Base-by-base conservation (phyloP, 2,113 vertebrate genomes). In the Gila orcuttii region DNA sequence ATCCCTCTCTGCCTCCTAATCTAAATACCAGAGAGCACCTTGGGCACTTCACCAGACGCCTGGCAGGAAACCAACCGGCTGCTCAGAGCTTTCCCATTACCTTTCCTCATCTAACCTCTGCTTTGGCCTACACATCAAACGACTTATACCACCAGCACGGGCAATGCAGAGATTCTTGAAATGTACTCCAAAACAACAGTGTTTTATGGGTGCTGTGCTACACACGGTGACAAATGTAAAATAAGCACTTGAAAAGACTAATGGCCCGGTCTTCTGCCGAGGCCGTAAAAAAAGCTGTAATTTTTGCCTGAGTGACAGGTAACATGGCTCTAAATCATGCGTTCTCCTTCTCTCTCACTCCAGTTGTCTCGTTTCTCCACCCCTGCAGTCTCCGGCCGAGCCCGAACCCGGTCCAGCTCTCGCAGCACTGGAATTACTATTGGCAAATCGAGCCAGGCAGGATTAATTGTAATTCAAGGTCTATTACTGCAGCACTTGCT, bases 1-100 rank as follows among this genome's bases (percentile, higher is more conserved):
- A 94, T 94, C 94, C 93, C 93, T 90, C 78, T 90, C 82, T 93
- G 91, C 91, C 90, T 87, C 89, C 89, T 94, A 92, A 94, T 94
- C 93, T 93, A 93, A 94, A 94, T 93, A 94, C 91, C 90, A 91
- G 91, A 76, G 82, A 82, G 90, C 89, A 92, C 93, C 92, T 87
- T 55, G 45, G 45, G 79, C 81, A 83, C 82, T 84, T 76, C 31
- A 79, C 50, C 83, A 76, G 77, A 28, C 42, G 25, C 66, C 73
- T 87, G 84, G 85, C 82, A 79, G 69, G 59, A 42, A 69, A 86
- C 84, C 86, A 80, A 66, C 86, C 76, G 59, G 74, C 62, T 83
- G 82, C 86, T 86, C 39, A 17, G 33, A 78, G 78, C 52, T 85
- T 76, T 57, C 52, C 55, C 52, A 23, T 74, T 77, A 62, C 69